phyloP scores from a whole-genome alignment of 2,888 invertebrate species.

The Yponomeuta evonymella region DNA sequence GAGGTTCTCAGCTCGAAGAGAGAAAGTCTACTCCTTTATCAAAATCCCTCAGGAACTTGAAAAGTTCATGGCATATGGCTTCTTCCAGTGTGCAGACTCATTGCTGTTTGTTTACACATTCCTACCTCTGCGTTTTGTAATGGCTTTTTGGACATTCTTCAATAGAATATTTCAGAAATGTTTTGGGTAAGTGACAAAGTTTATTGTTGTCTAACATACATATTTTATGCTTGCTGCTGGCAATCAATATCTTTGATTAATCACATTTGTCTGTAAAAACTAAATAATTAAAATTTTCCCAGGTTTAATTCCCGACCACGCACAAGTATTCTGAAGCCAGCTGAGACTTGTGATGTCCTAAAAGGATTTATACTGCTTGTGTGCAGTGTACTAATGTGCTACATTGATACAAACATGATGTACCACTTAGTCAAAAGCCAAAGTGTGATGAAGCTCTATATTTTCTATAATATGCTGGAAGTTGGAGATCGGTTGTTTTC shows the following conservation, averaged over 20 bases:
- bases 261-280: neutral
- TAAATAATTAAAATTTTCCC: conserved; percentile 28
- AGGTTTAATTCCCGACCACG: conserved; percentile 51
- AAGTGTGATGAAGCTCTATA: conserved; percentile 98
- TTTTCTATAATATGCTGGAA: conserved; percentile 99
- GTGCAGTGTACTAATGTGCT: conserved; percentile 89
- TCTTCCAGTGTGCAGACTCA: conserved; percentile 97
- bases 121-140: conserved; percentile 92
- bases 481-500: conserved; percentile 97
- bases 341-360: conserved; percentile 96
- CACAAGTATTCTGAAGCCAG: conserved; percentile 84
- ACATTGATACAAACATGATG: conserved; percentile 97
- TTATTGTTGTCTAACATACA: neutral
- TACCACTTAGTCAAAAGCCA: conserved; percentile 98
- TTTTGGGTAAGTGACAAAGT: conserved; percentile 75
- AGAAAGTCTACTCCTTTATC: conserved; percentile 97
- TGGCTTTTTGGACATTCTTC: conserved; percentile 89
- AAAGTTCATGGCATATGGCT: conserved; percentile 94
- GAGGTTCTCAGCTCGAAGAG: conserved; percentile 93
- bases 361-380: conserved; percentile 92
- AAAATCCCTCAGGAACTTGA: conserved; percentile 95
- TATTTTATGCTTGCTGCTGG: neutral
- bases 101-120: conserved; percentile 98
- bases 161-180: conserved; percentile 84
- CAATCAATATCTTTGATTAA: neutral